Evolutionary conservation across 2,888 invertebrate species (phyloP), one percentile per base, ranked within the genome.

Genomic region (Dynastes tityus): DNA sequence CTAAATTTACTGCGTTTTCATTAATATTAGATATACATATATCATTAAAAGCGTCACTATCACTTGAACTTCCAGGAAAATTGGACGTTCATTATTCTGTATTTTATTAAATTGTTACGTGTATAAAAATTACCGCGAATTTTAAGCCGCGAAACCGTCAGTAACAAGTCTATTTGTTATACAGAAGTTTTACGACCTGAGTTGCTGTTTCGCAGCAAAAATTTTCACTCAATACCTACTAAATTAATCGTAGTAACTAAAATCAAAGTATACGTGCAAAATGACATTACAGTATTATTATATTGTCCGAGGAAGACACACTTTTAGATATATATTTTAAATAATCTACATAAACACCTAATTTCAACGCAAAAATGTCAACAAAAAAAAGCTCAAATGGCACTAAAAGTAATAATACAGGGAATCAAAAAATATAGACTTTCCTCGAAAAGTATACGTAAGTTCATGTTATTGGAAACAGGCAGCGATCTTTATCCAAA

Each of bases 291-390:
- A 74, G 73, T 74, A 74, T 74, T 74, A 74, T 74, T 74, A 74
- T 74, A 74, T 74, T 74, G 73, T 74, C 73, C 73, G 61, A 74
- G 73, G 73, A 74, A 74, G 73, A 74, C 73, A 74, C 73, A 74
- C 73, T 58, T 11, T 74, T 74, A 27, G 61, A 61, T 74, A 16
- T 32, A 37, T 58, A 3, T 22, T 22, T 16, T 58, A 45, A 45
- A 65, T 27, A 49, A 51, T 68, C 51, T 22, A 13, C 16, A 29
- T n/a, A 32, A 29, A 63, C 29, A 29, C 11, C 2, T 29, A 37
- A 63, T 63, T 13, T 27, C 11, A 63, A 40, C 40, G 22, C 45
- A 0, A 67, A 67, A 45, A 67, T 67, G 1, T 45, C 65, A 40
- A 67, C 45, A n/a, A 3, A 65, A 37, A 37, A 45, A 11, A 8